A percentile compares a stretch with the other conserved stretches of the same genome.
phyloP scores from a whole-genome alignment of 1,140 invertebrate species.

The Diorhabda carinulata region DNA sequence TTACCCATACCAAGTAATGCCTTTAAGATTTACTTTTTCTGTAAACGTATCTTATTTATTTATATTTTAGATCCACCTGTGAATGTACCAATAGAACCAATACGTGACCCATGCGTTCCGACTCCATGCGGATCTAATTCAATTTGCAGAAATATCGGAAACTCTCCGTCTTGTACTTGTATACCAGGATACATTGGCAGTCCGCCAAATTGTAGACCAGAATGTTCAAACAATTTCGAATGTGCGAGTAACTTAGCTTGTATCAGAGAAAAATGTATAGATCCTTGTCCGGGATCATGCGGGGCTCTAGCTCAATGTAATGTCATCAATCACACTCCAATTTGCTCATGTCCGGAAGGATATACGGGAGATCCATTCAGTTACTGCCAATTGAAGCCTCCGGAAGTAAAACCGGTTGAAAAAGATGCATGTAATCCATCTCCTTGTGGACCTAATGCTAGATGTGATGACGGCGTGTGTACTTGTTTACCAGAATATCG shows the following conservation, averaged over 20 bases:
- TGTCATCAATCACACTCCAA: slow-evolving; percentile 54
- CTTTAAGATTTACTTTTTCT: not conserved
- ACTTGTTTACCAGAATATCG: slow-evolving; percentile 67
- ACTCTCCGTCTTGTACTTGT: slow-evolving; percentile 64
- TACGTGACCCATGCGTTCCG: slow-evolving; percentile 62
- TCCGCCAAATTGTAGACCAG: slow-evolving; percentile 68
- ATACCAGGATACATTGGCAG: slow-evolving; percentile 62
- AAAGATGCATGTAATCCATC: slow-evolving; percentile 59
- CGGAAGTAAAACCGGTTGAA: slow-evolving; percentile 40
- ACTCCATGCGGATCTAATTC: slow-evolving; percentile 68
- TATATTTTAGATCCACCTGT: slow-evolving; percentile 40
- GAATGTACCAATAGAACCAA: slow-evolving; percentile 35
- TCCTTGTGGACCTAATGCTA: slow-evolving; percentile 63
- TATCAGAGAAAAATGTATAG: slow-evolving; percentile 62
- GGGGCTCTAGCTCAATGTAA: slow-evolving; percentile 57
- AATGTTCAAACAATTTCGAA: slow-evolving; percentile 67
- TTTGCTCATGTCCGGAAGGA: slow-evolving; percentile 54
- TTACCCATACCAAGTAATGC: slow-evolving; percentile 53
- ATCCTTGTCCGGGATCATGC: slow-evolving; percentile 68
- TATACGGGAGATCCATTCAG: slow-evolving; percentile 62
- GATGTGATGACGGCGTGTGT: slow-evolving; percentile 60
- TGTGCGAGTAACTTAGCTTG: slow-evolving; percentile 65
- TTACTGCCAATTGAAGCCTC: slow-evolving; percentile 53
- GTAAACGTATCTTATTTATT: not conserved
- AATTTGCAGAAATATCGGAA: slow-evolving; percentile 57